A percentile compares a stretch with the other conserved stretches of the same genome.
These are phyloP conservation scores for Trachythela sp. DNA, from an alignment of 64 coral and sea anemone species.

Conservation along the genomic window DNA sequence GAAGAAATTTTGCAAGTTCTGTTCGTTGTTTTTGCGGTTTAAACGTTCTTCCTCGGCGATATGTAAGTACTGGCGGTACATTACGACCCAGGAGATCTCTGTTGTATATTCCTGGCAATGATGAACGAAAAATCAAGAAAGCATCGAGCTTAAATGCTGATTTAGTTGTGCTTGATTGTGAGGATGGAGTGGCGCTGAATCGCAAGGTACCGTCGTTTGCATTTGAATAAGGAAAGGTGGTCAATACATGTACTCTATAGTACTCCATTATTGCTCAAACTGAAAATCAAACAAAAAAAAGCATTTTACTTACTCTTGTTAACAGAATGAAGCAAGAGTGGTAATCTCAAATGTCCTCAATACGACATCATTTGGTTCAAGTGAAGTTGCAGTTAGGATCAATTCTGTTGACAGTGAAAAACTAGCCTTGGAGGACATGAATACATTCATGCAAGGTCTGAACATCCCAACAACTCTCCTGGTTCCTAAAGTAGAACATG, in stretches of 20 bases:
- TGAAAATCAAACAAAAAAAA: too few species aligned
- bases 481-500: constrained; percentile 85
- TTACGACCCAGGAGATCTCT: constrained; percentile 68
- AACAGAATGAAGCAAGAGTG: constrained; percentile 73
- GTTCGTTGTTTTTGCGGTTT: neutral
- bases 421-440: constrained; percentile 78
- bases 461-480: constrained; percentile 71
- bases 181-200: constrained; percentile 77
- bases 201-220: constrained; percentile 63
- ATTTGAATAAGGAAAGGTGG: neutral
- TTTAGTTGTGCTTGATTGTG: constrained; percentile 91
- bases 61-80: neutral
- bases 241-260: too few species aligned
- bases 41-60: neutral
- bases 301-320: neutral
- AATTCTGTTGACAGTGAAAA: constrained; percentile 78
- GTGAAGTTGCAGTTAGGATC: constrained; percentile 83
- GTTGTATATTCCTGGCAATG: constrained; percentile 95
- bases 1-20: neutral
- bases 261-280: too few species aligned
- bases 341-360: constrained; percentile 54
- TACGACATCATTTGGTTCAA: constrained; percentile 67
- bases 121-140: constrained; percentile 85
- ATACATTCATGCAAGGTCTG: constrained; percentile 53
- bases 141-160: constrained; percentile 64